Evolutionary conservation across 2,797 vertebrate species (phyloP).

Genomic region (Hemitrygon akajei): DNA sequence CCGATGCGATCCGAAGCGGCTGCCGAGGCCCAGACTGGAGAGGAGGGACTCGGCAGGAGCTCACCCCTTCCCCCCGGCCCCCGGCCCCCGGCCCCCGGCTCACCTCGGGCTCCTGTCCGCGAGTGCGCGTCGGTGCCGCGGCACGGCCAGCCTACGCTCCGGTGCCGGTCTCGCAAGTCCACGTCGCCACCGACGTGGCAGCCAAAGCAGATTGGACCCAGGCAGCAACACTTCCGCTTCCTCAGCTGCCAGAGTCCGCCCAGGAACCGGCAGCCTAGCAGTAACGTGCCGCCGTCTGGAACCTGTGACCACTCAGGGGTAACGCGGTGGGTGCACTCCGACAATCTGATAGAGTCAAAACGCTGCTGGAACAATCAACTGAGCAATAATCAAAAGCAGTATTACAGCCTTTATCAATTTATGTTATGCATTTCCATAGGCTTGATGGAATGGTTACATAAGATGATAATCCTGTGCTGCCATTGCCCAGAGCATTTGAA

Average conservation of each 20-base stretch:
- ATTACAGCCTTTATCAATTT: neutral
- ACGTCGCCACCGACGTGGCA: conserved; percentile 77
- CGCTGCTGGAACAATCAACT: too few relatives aligned
- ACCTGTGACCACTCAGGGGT: too few relatives aligned
- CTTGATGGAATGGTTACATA: neutral
- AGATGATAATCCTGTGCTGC: too few relatives aligned
- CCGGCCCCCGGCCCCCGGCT: neutral
- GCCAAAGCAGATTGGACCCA: conserved; percentile 39
- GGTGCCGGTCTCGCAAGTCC: conserved; percentile 62
- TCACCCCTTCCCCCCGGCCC: neutral
- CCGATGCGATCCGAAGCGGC: neutral
- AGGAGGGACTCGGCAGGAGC: neutral
- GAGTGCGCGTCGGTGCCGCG: neutral
- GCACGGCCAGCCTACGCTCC: neutral
- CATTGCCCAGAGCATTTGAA: too few relatives aligned
- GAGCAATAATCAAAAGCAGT: neutral
- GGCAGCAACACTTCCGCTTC: conserved; percentile 30
- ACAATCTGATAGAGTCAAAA: too few relatives aligned
- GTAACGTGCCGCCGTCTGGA: neutral
- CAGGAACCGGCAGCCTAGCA: neutral
- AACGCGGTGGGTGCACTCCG: too few relatives aligned
- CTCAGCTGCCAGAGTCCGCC: neutral
- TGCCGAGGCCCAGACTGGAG: neutral
- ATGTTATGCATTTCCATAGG: neutral
- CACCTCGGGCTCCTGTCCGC: neutral